Evolutionary conservation across 2,888 invertebrate genomes (phyloP).

Genomic region (Drosophila vallismaia): DNA sequence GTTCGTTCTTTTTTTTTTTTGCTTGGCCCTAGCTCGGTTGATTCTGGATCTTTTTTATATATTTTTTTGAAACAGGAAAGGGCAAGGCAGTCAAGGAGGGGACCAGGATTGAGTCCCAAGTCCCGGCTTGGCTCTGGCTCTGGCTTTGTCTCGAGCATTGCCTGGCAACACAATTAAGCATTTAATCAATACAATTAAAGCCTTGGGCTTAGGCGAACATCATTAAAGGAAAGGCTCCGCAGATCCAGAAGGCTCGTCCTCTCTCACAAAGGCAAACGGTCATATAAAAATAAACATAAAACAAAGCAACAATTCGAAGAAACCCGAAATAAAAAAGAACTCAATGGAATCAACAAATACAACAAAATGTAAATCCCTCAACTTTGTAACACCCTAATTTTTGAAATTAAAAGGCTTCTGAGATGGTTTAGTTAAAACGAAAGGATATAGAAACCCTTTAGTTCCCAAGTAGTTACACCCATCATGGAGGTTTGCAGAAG

Average conservation of each 20-base stretch:
- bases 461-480: too few species aligned
- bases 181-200: constrained; percentile 78
- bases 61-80: background rate
- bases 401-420: too few species aligned
- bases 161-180: constrained; percentile 60
- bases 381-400: too few species aligned
- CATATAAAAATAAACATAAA: constrained; percentile 69
- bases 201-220: constrained; percentile 60
- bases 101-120: constrained; percentile 5
- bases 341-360: background rate
- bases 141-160: constrained; percentile 35
- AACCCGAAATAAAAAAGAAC: background rate
- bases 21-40: background rate
- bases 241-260: constrained; percentile 7
- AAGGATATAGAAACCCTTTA: too few species aligned
- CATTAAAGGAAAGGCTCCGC: constrained; percentile 56
- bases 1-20: background rate
- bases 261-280: constrained; percentile 23
- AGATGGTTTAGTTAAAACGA: too few species aligned
- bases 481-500: too few species aligned
- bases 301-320: constrained; percentile 53
- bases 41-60: background rate
- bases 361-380: too few species aligned
- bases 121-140: constrained; percentile 18
- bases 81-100: too few species aligned